Evolutionary conservation across 2,113 vertebrate species (phyloP).

Genomic region (Pelecanoides urinatrix): DNA sequence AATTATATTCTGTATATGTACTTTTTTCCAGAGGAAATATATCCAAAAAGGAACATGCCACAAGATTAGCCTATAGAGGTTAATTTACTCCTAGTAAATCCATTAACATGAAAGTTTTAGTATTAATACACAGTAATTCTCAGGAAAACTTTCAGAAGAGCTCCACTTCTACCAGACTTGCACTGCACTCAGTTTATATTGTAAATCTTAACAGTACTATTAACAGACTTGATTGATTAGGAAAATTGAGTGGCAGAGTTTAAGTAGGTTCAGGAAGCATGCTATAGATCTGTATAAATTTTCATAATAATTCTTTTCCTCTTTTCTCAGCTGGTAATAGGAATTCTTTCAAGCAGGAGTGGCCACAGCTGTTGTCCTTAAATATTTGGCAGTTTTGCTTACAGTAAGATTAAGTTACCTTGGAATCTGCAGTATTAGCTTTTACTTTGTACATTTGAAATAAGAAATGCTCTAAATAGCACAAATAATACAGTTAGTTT

Average conservation of each 20-base stretch:
- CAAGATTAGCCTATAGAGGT: neutral
- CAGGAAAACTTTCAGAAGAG: neutral
- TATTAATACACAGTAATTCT: neutral
- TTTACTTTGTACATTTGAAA: conserved; percentile 8
- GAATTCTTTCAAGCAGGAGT: neutral
- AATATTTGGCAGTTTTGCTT: conserved; percentile 34
- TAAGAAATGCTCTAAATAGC: conserved; percentile 7
- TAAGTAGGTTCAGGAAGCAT: neutral
- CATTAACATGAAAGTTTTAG: neutral
- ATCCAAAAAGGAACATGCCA: neutral
- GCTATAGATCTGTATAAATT: conserved; percentile 8
- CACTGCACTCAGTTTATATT: neutral
- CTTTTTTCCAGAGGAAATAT: neutral
- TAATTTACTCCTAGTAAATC: neutral
- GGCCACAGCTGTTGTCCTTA: conserved; percentile 22
- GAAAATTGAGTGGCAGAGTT: conserved; percentile 17
- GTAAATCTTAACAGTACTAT: neutral
- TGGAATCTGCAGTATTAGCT: neutral
- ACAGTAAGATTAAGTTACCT: neutral
- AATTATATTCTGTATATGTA: neutral
- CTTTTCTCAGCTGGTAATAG: neutral
- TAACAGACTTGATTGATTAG: conserved; percentile 19
- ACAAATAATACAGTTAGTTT: neutral
- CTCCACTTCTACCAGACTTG: neutral
- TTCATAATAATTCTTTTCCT: conserved; percentile 21